phyloP scores from a whole-genome alignment of 1,140 invertebrate genomes.

The Zophobas morio region DNA sequence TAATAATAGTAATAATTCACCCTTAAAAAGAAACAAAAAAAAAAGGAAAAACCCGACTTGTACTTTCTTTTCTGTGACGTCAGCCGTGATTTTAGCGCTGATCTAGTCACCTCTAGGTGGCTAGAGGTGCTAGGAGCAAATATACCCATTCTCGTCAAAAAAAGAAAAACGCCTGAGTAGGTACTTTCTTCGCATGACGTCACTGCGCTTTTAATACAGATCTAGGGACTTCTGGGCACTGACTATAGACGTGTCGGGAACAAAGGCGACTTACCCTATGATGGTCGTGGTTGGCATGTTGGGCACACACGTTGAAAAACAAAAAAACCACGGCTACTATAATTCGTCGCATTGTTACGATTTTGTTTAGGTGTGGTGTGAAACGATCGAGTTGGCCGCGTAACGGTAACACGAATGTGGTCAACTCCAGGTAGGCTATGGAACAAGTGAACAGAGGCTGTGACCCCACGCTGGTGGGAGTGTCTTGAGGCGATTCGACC shows the following conservation, averaged over 20 bases:
- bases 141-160: too few species aligned
- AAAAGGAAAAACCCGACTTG: too few species aligned
- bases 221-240: not conserved
- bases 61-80: too few species aligned
- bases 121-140: too few species aligned
- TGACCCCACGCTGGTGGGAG: slow-evolving; percentile 30
- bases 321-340: not conserved
- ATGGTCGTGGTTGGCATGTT: slow-evolving; percentile 26
- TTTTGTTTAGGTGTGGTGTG: slow-evolving; percentile 9
- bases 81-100: too few species aligned
- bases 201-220: not conserved
- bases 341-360: slow-evolving; percentile 4
- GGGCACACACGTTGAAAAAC: not conserved
- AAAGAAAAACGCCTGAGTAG: too few species aligned
- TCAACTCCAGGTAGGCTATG: slow-evolving; percentile 20
- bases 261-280: slow-evolving; percentile 21
- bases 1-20: too few species aligned
- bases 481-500: slow-evolving; percentile 29
- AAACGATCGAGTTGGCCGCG: not conserved
- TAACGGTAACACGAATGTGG: not conserved
- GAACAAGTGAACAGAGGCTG: slow-evolving; percentile 23
- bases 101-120: too few species aligned
- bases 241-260: not conserved
- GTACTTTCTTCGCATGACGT: not conserved
- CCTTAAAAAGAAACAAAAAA: too few species aligned